Percentiles rank a stretch among this genome's conserved stretches.
Evolutionary conservation across 2,888 invertebrate genomes (phyloP).

Genomic region (Cephus pygmeus): DNA sequence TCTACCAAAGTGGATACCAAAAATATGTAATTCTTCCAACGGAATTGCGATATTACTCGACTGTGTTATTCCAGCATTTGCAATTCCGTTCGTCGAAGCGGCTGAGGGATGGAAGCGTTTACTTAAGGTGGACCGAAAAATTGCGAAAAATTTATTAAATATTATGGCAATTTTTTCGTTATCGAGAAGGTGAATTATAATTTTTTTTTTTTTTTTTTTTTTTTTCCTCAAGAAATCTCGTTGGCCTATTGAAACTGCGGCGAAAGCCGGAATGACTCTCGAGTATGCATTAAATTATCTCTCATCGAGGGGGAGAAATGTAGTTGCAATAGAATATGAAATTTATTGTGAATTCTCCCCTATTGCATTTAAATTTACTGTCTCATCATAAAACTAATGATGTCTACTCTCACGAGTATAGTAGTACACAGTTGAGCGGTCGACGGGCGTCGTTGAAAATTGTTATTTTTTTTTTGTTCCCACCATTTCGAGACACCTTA

Average conservation of each 20-base stretch:
- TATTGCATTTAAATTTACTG: constrained; percentile 52
- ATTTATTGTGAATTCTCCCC: constrained; percentile 48
- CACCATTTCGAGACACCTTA: constrained; percentile 13
- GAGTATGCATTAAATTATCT: constrained; percentile 46
- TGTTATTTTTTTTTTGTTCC: constrained; percentile 32
- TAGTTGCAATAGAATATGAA: constrained; percentile 53
- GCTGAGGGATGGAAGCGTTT: background rate
- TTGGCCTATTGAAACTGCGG: background rate
- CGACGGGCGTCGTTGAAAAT: constrained; percentile 37
- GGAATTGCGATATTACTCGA: background rate
- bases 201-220: too few relatives aligned
- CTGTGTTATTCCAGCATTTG: background rate
- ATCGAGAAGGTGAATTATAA: background rate
- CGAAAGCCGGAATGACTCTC: constrained; percentile 30
- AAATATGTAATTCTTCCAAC: background rate
- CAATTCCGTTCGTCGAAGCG: background rate
- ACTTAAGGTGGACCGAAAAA: background rate
- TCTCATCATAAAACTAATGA: constrained; percentile 54
- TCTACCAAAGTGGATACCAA: background rate
- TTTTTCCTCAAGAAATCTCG: background rate
- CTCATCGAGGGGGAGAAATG: constrained; percentile 22
- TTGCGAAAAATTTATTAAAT: background rate
- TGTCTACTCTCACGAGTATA: constrained; percentile 30
- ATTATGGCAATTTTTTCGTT: background rate
- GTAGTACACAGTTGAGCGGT: constrained; percentile 19